Percentiles rank a stretch among this genome's conserved stretches.
Conservation (phyloP, 2,888 invertebrate genomes). For the Barypeithes pellucidus region DNA sequence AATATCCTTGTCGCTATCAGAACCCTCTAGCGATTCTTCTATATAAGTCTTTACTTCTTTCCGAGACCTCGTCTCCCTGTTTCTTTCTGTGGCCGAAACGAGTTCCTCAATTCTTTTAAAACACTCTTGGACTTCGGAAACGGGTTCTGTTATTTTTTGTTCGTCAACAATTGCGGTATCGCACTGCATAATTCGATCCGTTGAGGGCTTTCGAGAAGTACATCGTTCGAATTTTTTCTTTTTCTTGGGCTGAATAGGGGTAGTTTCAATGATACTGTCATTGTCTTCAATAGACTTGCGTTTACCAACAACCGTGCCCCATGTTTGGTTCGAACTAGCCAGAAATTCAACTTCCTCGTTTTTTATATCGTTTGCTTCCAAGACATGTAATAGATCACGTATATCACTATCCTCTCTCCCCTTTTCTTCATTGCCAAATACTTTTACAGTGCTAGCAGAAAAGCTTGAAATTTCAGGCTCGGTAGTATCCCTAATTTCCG, state of each 20-base stretch:
- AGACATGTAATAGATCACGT: too few species aligned
- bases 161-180: background rate
- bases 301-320: background rate
- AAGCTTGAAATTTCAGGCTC: background rate
- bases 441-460: background rate
- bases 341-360: background rate
- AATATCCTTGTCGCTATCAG: too few species aligned
- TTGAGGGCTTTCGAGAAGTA: background rate
- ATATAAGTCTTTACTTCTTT: too few species aligned
- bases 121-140: background rate
- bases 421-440: background rate
- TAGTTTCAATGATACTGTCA: background rate
- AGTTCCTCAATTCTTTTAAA: background rate
- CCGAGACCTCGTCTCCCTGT: too few species aligned
- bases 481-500: background rate
- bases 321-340: background rate
- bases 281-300: background rate
- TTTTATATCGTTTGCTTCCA: background rate
- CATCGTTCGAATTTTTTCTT: background rate
- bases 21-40: too few species aligned
- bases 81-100: background rate
- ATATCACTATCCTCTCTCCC: background rate
- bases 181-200: background rate
- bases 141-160: background rate
- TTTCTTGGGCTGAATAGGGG: conserved; percentile 12